Evolutionary conservation across 2,888 invertebrate genomes (phyloP).

Genomic region (Branchellion lobata): DNA sequence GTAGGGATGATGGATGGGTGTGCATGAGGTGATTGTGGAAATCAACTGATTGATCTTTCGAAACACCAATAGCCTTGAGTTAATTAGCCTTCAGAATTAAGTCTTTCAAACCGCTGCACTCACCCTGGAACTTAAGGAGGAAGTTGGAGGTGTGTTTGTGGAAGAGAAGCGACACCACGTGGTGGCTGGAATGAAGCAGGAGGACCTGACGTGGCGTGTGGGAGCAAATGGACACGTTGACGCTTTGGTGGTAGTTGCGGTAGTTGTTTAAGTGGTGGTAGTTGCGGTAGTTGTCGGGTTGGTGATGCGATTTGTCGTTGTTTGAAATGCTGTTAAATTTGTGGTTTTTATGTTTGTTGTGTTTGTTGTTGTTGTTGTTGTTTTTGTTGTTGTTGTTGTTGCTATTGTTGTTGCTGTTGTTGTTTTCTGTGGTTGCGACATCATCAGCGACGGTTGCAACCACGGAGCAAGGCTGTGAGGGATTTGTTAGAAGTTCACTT

Average conservation of each 20-base stretch:
- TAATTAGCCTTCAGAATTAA: no score
- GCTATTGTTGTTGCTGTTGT: slow-evolving; percentile 4
- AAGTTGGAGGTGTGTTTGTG: not conserved
- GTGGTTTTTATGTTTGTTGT: not conserved
- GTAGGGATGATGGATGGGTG: no score
- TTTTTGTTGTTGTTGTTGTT: slow-evolving; percentile 5
- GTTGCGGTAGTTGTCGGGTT: not conserved
- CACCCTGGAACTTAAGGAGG: not conserved
- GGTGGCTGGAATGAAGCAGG: not conserved
- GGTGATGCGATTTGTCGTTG: not conserved
- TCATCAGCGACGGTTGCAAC: slow-evolving; percentile 4
- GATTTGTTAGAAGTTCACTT: not conserved
- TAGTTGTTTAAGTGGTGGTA: not conserved
- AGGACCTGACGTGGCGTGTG: not conserved
- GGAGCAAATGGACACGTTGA: not conserved
- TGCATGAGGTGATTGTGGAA: no score
- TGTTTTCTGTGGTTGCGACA: not conserved
- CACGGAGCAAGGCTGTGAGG: not conserved
- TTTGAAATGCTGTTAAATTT: no score
- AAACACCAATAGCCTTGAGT: no score
- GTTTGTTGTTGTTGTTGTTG: slow-evolving; percentile 13
- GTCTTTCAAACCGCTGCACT: no score
- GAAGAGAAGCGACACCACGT: not conserved
- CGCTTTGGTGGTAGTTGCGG: not conserved
- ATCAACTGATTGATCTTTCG: no score